Base-by-base conservation (phyloP, 2,888 invertebrate species). In the Adelphocoris suturalis region DNA sequence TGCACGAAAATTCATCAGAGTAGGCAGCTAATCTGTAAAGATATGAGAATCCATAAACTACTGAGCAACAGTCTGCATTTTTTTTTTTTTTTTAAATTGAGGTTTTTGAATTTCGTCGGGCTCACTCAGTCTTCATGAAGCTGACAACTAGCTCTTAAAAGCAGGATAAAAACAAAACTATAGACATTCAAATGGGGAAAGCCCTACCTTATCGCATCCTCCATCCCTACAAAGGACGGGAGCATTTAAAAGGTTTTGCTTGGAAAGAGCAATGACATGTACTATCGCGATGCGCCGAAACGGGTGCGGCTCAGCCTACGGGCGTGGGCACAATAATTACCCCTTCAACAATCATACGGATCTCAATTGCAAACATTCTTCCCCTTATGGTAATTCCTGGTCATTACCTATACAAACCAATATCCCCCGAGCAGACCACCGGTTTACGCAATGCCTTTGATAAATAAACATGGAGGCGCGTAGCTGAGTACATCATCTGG, bases 341-440 rank as follows among this genome's bases (percentile, higher is more conserved):
- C 52, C 46, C 19, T 52, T 23, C 48, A 48, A 82, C 82, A 82
- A 82, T 82, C 82, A 27, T 46, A 82, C 82, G 48, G 82, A 82
- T 82, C 82, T 82, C 82, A 82, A 82, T 82, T 82, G 82, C 82
- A 52, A 82, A 47, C 82, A 82, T 82, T 23, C 23, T 23, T 7
- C 23, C 68, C 19, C 68, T 19, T 68, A 68, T 68, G 68, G 23
- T 68, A 68, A 68, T 68, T 68, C 12, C 12, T 23, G 27, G 19
- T 68, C 68, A 68, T 68, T 68, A 68, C 68, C 68, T 23, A 68
- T 68, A 68, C 68, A 68, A 68, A 68, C 68, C 68, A 68, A 68
- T 68, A 68, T 27, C 68, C 68, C 68, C 13, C 61, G 68, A 23
- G 68, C 68, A 68, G 68, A 68, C 68, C 68, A 68, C 68, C 13